Conservation (phyloP, 1,140 invertebrate species). For the Rhysida immarginata region DNA sequence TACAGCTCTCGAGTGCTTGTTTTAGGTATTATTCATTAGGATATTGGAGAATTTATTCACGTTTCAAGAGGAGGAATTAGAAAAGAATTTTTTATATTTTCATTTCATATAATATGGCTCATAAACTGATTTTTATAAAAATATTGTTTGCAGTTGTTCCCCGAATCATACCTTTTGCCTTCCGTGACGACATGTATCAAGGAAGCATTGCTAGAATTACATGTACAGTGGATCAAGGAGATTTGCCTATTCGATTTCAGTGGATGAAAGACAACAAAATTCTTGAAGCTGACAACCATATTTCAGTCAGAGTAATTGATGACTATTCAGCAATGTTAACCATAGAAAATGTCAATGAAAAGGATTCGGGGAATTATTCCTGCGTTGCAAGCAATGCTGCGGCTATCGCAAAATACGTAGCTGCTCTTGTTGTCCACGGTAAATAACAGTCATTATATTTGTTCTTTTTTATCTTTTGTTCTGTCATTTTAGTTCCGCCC, state of each 20-base stretch:
- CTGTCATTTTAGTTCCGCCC: constrained; percentile 23
- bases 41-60: no score
- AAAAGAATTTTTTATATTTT: no score
- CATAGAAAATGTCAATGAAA: constrained; percentile 38
- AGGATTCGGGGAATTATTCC: constrained; percentile 31
- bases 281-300: constrained; percentile 26
- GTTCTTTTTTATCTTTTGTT: not conserved
- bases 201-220: constrained; percentile 45
- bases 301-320: constrained; percentile 49
- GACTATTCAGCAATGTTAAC: constrained; percentile 76
- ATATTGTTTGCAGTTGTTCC: constrained; percentile 42
- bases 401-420: constrained; percentile 40
- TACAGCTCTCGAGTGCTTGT: no score
- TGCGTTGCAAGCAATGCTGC: constrained; percentile 32
- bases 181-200: constrained; percentile 40
- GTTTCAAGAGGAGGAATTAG: no score
- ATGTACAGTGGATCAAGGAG: constrained; percentile 85
- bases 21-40: no score
- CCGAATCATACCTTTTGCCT: constrained; percentile 31
- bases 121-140: no score
- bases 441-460: constrained; percentile 9
- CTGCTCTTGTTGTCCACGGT: constrained; percentile 42
- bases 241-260: constrained; percentile 72
- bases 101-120: no score
- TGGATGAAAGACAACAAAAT: constrained; percentile 55